Evolutionary conservation across 2,888 invertebrate genomes (phyloP).

Genomic region (Drosophila flavopinicola): DNA sequence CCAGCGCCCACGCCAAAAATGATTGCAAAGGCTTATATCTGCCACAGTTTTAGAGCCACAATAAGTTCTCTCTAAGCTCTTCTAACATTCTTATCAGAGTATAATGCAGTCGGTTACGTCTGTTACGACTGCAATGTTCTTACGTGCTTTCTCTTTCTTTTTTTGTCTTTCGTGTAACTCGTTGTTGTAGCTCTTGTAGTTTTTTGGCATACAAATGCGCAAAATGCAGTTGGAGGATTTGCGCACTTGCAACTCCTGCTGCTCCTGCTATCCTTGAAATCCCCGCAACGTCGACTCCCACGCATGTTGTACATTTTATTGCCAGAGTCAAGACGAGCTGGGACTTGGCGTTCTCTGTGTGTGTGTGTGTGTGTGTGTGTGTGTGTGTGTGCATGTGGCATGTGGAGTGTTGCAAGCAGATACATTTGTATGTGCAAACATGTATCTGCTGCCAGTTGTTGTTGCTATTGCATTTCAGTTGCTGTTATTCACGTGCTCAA

Average conservation of each 20-base stretch:
- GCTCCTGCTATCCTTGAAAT: not conserved
- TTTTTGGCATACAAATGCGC: slow-evolving; percentile 73
- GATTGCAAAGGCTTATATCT: too few species aligned
- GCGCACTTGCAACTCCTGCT: not conserved
- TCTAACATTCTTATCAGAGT: too few species aligned
- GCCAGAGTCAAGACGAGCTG: slow-evolving; percentile 43
- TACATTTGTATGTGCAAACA: slow-evolving; percentile 70
- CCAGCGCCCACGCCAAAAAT: too few species aligned
- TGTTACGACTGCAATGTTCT: too few species aligned
- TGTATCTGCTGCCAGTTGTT: slow-evolving; percentile 45
- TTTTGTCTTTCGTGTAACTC: slow-evolving; percentile 1
- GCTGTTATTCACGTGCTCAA: slow-evolving; percentile 78
- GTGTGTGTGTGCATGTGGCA: slow-evolving; percentile 6
- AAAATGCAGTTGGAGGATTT: slow-evolving; percentile 57
- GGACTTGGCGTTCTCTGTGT: slow-evolving; percentile 12
- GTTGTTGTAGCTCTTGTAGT: slow-evolving; percentile 8
- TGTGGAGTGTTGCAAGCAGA: slow-evolving; percentile 59
- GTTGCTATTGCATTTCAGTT: slow-evolving; percentile 55
- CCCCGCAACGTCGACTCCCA: slow-evolving; percentile 23
- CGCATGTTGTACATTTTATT: slow-evolving; percentile 79
- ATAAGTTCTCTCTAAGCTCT: too few species aligned
- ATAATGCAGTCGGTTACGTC: too few species aligned
- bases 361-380: slow-evolving; percentile 15
- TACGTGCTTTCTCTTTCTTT: too few species aligned
- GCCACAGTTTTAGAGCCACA: too few species aligned